These are phyloP conservation scores for Alosa alosa DNA, from an alignment of 2,113 vertebrate species.

Conservation along the genomic window DNA sequence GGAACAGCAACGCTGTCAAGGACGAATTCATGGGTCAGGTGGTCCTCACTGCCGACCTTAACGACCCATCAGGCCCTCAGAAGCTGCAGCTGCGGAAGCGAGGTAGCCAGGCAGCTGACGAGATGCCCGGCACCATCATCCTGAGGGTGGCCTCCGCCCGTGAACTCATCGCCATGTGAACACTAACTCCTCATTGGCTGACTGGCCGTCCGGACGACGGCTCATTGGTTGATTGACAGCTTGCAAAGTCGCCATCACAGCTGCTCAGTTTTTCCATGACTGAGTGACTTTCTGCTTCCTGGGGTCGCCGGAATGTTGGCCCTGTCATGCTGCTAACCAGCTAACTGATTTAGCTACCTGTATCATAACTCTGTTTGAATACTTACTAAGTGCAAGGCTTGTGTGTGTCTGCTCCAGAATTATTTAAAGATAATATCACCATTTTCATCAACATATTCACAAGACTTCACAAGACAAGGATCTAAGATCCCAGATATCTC, in stretches of 20 bases:
- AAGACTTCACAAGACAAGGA: background rate
- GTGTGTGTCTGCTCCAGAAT: background rate
- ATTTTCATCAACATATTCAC: background rate
- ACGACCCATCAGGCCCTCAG: slow-evolving; percentile 67
- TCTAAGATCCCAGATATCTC: background rate
- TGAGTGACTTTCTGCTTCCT: background rate
- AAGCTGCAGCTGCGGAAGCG: slow-evolving; percentile 76
- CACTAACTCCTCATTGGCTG: background rate
- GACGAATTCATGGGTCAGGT: slow-evolving; percentile 87
- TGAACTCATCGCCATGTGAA: slow-evolving; percentile 83
- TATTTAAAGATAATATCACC: background rate
- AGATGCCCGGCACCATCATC: slow-evolving; percentile 79
- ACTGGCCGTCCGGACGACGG: background rate
- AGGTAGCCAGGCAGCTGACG: slow-evolving; percentile 62
- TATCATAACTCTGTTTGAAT: background rate
- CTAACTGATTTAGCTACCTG: background rate
- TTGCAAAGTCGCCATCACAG: background rate
- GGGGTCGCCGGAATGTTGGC: background rate
- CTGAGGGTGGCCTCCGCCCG: slow-evolving; percentile 76
- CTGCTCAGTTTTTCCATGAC: background rate
- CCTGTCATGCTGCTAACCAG: background rate
- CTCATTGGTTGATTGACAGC: too few species aligned
- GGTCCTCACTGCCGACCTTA: slow-evolving; percentile 71
- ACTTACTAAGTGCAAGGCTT: background rate
- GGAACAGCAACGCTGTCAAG: slow-evolving; percentile 78